Conservation (phyloP, 2,113 vertebrate species). For the Patagioenas fasciata region DNA sequence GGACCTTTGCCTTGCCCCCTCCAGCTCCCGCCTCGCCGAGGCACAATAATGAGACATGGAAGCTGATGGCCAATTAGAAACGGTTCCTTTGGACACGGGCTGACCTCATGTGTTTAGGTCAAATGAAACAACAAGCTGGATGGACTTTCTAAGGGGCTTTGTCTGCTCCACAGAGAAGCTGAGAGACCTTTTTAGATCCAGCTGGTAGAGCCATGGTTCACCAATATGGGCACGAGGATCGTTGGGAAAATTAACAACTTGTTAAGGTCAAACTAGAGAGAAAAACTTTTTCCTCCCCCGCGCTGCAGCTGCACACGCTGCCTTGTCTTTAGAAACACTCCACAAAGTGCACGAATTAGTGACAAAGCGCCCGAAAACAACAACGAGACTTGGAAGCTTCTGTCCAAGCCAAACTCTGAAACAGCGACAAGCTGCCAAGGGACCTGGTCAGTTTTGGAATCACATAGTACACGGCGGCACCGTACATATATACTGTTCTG, state of each 20-base stretch:
- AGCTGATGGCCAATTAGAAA: slow-evolving; percentile 75
- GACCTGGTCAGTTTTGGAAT: background rate
- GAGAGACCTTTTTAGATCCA: slow-evolving; percentile 62
- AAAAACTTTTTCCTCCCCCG: slow-evolving; percentile 10
- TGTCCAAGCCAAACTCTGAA: background rate
- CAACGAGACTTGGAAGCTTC: background rate
- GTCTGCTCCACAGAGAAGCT: slow-evolving; percentile 61
- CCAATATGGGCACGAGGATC: slow-evolving; percentile 6
- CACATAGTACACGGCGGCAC: rapidly evolving
- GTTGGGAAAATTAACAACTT: slow-evolving; percentile 53
- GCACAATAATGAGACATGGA: slow-evolving; percentile 70
- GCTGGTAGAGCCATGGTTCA: slow-evolving; percentile 43
- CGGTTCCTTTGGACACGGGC: slow-evolving; percentile 66
- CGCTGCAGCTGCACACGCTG: background rate
- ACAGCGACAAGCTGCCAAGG: background rate
- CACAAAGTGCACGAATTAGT: slow-evolving; percentile 4
- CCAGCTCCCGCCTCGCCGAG: slow-evolving; percentile 44
- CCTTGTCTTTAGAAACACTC: background rate
- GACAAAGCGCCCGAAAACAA: slow-evolving; percentile 5
- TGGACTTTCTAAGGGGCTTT: slow-evolving; percentile 67
- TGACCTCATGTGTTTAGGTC: slow-evolving; percentile 71
- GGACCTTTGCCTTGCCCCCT: slow-evolving; percentile 40
- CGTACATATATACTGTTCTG: background rate
- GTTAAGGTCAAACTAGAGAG: slow-evolving; percentile 31
- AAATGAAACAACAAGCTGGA: slow-evolving; percentile 72